A percentile compares a stretch with the other conserved stretches of the same genome.
Conservation (phyloP, 2,113 vertebrate genomes). For the Aptenodytes forsteri region DNA sequence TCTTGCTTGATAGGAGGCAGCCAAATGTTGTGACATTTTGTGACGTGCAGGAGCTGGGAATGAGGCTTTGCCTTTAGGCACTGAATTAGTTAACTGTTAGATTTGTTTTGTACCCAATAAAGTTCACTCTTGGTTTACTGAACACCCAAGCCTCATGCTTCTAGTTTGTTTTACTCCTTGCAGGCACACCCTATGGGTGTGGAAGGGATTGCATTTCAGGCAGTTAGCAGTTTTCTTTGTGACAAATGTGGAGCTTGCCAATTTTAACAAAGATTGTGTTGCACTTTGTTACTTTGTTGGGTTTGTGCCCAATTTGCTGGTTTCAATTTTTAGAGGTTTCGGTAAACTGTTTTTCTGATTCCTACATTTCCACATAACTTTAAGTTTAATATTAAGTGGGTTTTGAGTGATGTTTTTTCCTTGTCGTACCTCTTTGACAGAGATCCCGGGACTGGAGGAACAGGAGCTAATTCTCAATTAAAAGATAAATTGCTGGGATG, state of each 20-base stretch:
- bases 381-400: not conserved
- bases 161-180: not conserved
- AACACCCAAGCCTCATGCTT: not conserved
- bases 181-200: not conserved
- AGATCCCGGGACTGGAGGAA: not conserved
- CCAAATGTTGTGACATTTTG: constrained; percentile 36
- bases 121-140: not conserved
- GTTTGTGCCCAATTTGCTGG: not conserved
- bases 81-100: not conserved
- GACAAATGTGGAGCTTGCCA: not conserved
- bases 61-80: constrained; percentile 9
- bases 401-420: not conserved
- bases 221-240: not conserved
- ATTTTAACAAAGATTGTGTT: not conserved
- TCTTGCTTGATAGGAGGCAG: not conserved
- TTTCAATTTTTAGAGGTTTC: not conserved
- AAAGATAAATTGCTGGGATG: not conserved
- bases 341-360: accelerated
- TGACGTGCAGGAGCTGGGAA: not conserved
- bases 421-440: not conserved
- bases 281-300: not conserved
- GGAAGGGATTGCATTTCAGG: not conserved
- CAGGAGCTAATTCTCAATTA: not conserved
- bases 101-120: not conserved
- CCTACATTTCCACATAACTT: not conserved